phyloP scores from a whole-genome alignment of 2,797 vertebrate species.

The Carcharodon carcharias region DNA sequence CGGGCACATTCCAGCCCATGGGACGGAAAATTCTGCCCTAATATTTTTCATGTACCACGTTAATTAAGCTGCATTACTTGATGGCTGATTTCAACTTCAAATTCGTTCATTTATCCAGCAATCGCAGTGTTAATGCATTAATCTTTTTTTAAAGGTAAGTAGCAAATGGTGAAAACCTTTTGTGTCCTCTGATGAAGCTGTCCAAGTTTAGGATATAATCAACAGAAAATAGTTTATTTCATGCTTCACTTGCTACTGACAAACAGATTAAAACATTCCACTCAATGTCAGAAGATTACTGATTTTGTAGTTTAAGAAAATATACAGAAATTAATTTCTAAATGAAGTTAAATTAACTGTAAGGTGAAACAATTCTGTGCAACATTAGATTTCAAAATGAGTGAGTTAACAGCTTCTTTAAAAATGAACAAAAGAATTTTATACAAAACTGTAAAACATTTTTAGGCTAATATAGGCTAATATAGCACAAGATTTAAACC shows the following conservation, averaged over 20 bases:
- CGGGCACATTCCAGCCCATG: no score
- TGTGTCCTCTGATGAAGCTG: background rate
- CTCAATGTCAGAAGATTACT: background rate
- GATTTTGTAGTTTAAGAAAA: background rate
- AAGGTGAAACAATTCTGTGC: background rate
- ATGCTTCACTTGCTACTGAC: background rate
- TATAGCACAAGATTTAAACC: background rate
- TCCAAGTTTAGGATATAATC: background rate
- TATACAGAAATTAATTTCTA: background rate
- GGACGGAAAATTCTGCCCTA: no score
- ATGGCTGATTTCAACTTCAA: background rate
- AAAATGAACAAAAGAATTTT: background rate
- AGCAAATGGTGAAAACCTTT: background rate
- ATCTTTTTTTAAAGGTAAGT: background rate
- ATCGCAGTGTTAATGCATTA: background rate
- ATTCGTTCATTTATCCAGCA: background rate
- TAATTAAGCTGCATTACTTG: background rate
- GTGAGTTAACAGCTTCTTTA: background rate
- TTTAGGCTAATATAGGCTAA: background rate
- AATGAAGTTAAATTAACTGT: background rate
- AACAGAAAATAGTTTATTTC: background rate
- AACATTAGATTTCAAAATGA: background rate
- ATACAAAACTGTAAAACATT: background rate
- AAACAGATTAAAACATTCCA: slow-evolving; percentile 7
- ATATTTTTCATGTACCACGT: background rate